phyloP scores from a whole-genome alignment of 2,888 invertebrate species.

The Scaptomyza polygonia region DNA sequence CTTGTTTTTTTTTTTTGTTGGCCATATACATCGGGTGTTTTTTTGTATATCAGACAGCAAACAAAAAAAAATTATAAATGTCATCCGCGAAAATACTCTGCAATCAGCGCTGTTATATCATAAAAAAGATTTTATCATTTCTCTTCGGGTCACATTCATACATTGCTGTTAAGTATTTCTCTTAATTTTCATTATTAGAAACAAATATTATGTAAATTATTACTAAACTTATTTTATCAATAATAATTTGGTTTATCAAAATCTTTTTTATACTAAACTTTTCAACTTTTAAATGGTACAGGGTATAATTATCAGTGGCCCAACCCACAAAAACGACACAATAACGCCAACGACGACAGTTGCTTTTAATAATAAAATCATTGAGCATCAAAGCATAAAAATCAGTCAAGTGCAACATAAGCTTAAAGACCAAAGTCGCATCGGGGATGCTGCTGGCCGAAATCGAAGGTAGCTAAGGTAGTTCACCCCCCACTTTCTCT shows the following conservation, averaged over 20 bases:
- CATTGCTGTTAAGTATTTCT: no score
- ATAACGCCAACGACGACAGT: constrained; percentile 62
- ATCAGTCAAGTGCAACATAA: constrained; percentile 83
- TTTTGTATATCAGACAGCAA: constrained; percentile 41
- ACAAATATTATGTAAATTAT: no score
- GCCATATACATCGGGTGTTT: constrained; percentile 37
- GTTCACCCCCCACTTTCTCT: constrained; percentile 3
- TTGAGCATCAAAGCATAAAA: constrained; percentile 84
- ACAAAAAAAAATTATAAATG: constrained; percentile 1
- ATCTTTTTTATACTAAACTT: no score
- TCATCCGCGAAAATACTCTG: not conserved
- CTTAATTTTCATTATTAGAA: no score
- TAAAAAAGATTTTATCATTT: no score
- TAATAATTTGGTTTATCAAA: no score
- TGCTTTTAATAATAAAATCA: constrained; percentile 83
- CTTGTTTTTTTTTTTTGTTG: constrained; percentile 1
- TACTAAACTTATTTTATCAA: no score
- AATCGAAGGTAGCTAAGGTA: constrained; percentile 54
- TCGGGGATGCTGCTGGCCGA: constrained; percentile 40
- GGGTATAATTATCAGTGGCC: constrained; percentile 19
- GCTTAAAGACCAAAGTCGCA: constrained; percentile 73
- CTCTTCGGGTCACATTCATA: no score
- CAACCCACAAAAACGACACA: constrained; percentile 26
- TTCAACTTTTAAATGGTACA: not conserved
- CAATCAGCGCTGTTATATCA: not conserved